Percentiles rank a stretch among this genome's conserved stretches.
phyloP scores from a whole-genome alignment of 2,113 vertebrate species.

The Miniopterus natalensis region DNA sequence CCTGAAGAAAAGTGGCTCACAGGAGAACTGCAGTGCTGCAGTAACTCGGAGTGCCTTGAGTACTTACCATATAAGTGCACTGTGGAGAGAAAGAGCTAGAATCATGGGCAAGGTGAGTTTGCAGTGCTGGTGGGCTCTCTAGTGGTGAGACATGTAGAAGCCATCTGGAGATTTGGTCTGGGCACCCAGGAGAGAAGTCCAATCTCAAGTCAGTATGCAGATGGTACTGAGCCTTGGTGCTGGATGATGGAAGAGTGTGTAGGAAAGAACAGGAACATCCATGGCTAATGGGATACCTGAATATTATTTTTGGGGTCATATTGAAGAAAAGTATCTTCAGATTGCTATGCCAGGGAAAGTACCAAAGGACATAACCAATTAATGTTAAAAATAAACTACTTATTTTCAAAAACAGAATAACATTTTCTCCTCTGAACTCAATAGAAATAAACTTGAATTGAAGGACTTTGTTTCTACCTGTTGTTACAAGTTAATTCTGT shows the following conservation, averaged over 20 bases:
- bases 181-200: not conserved
- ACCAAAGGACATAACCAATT: not conserved
- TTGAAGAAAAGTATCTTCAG: not conserved
- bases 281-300: not conserved
- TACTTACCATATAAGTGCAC: not conserved
- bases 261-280: not conserved
- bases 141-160: not conserved
- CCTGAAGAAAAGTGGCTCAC: rapidly evolving
- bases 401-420: conserved; percentile 20
- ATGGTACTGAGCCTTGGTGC: not conserved
- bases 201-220: not conserved
- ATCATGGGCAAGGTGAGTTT: not conserved
- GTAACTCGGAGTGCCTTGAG: not conserved
- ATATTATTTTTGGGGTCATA: not conserved
- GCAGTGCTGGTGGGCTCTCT: not conserved
- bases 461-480: not conserved
- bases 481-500: not conserved
- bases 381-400: not conserved
- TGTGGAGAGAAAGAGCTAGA: not conserved
- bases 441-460: not conserved
- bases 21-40: rapidly evolving
- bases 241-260: not conserved
- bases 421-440: not conserved
- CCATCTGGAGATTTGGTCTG: not conserved
- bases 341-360: not conserved